A percentile compares a stretch with the other conserved stretches of the same genome.
phyloP scores from a whole-genome alignment of 1,140 invertebrate genomes.

The Drosophila baimaii region DNA sequence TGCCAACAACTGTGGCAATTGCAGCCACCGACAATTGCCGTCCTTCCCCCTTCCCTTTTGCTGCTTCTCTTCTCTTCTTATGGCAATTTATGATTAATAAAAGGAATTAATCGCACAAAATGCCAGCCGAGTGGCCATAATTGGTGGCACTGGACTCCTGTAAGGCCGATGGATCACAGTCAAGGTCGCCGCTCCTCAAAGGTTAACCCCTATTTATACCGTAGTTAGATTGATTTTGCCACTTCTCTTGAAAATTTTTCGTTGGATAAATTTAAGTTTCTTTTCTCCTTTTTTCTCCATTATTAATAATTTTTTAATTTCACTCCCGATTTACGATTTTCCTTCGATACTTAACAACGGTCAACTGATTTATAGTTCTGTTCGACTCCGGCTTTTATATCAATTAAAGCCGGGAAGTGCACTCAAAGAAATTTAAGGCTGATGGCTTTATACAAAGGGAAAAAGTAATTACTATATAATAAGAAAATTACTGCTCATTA shows the following conservation, averaged over 20 bases:
- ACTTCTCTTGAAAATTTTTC: neutral
- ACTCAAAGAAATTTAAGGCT: neutral
- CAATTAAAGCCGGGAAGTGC: slow-evolving; percentile 1
- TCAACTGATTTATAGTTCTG: slow-evolving; percentile 16
- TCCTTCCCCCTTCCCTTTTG: slow-evolving; percentile 7
- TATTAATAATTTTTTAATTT: too few species aligned
- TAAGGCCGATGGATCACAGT: slow-evolving; percentile 11
- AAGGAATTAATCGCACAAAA: slow-evolving; percentile 49
- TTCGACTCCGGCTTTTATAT: slow-evolving; percentile 14
- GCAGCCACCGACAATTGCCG: slow-evolving; percentile 57
- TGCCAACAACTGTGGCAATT: slow-evolving; percentile 39
- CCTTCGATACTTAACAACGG: neutral
- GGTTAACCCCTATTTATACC: neutral
- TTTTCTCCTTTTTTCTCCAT: too few species aligned
- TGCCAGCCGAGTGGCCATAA: slow-evolving; percentile 32
- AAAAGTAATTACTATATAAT: neutral
- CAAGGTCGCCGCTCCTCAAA: slow-evolving; percentile 19
- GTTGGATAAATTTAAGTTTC: neutral
- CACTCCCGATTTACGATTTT: slow-evolving; percentile 5
- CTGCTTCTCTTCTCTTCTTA: slow-evolving; percentile 29
- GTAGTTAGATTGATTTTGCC: neutral
- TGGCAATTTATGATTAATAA: slow-evolving; percentile 79
- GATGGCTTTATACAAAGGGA: neutral
- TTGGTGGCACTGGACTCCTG: slow-evolving; percentile 20
- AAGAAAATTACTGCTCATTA: too few species aligned